A percentile compares a stretch with the other conserved stretches of the same genome.
These are phyloP conservation scores for Phrynocephalus versicolor DNA, from an alignment of 2,113 vertebrate genomes.

Conservation along the genomic window DNA sequence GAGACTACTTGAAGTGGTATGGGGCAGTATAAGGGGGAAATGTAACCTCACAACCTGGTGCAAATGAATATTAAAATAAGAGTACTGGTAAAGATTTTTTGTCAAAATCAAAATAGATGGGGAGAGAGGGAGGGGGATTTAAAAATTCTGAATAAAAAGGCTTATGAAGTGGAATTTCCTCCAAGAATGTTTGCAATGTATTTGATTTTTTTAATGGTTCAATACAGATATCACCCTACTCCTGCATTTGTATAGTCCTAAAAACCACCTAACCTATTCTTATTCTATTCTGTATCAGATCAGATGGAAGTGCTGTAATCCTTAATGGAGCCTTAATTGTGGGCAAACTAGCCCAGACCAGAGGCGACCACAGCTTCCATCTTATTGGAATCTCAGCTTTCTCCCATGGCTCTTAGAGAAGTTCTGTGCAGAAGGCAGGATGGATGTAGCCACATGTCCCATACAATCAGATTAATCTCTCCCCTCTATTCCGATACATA, in stretches of 20 bases:
- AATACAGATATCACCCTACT: neutral
- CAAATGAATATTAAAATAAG: neutral
- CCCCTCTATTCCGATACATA: slow-evolving; percentile 21
- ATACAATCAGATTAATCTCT: slow-evolving; percentile 21
- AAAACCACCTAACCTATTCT: too few relatives aligned
- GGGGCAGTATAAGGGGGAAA: neutral
- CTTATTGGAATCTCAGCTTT: neutral
- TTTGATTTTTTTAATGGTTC: neutral
- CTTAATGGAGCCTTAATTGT: neutral
- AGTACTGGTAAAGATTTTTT: neutral
- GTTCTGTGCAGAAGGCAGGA: neutral
- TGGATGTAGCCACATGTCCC: neutral
- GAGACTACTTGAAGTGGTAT: too few relatives aligned
- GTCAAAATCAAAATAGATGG: too few relatives aligned
- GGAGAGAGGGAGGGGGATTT: too few relatives aligned
- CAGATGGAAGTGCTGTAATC: neutral
- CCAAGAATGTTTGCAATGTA: too few relatives aligned
- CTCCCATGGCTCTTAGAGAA: neutral
- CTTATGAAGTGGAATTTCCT: too few relatives aligned
- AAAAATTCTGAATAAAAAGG: too few relatives aligned
- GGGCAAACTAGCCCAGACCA: neutral
- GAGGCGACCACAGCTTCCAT: neutral
- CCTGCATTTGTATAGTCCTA: too few relatives aligned
- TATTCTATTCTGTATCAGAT: neutral
- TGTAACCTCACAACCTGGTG: neutral